Conservation (phyloP, 2,113 vertebrate species). For the Prionailurus viverrinus region DNA sequence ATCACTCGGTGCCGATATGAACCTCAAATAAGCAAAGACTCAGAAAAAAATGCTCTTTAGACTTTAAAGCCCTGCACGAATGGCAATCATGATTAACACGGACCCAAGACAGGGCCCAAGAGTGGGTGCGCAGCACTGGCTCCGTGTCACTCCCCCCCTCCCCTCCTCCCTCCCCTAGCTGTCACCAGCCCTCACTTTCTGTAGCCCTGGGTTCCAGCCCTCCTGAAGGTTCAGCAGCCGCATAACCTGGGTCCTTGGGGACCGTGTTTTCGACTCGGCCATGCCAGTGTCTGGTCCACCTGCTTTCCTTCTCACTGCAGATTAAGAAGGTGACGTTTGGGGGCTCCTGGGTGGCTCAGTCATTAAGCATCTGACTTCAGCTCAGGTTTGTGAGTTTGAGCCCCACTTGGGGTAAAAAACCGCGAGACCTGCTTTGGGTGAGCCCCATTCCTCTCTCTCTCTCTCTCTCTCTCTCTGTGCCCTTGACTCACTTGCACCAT, state of each 20-base stretch:
- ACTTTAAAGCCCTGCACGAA: no score
- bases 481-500: no score
- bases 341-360: no score
- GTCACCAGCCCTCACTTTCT: background rate
- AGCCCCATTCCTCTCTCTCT: no score
- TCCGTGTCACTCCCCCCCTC: background rate
- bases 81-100: rapidly evolving
- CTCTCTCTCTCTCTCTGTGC: no score
- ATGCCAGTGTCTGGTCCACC: background rate
- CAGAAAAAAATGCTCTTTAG: no score
- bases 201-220: background rate
- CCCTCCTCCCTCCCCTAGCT: background rate
- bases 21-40: background rate
- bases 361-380: no score
- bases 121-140: rapidly evolving
- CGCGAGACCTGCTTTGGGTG: no score
- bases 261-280: background rate
- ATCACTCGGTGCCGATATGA: background rate
- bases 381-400: no score
- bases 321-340: background rate
- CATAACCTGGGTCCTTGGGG: background rate
- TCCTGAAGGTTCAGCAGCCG: rapidly evolving
- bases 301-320: background rate
- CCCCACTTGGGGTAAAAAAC: no score
- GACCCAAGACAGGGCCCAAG: rapidly evolving